Evolutionary conservation across 2,888 invertebrate genomes (phyloP), one percentile per base, ranked within the genome.

Genomic region (Brenthis daphne): DNA sequence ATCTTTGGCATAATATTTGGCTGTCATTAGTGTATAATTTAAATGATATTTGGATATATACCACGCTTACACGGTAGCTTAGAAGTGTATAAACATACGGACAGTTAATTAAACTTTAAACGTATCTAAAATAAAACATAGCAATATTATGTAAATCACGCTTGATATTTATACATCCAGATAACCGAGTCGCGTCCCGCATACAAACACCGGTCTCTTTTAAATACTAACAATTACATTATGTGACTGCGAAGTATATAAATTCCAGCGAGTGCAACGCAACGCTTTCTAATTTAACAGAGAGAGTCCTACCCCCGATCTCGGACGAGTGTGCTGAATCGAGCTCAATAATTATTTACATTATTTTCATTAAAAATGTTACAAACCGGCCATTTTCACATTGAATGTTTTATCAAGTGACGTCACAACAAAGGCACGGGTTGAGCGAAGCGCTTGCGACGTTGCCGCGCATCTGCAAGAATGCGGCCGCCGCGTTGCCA

Each of bases 401-500:
- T 11, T 82, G 74, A 80, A 82, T 82, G 77, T 83, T 83, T 85
- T 85, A 87, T 88, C 83, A 82, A 76, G 80, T 82, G 82, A 85
- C 86, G 86, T 86, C 87, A 86, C 79, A 63, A 84, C 87, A 85
- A 87, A 89, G 87, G 85, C 87, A 74, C 82, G 84, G 78, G 78
- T 73, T 74, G 80, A 72, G 67, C 73, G 75, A 73, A 80, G 82
- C 82, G 81, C 83, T 80, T 81, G 85, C 88, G 88, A 85, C 86
- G 88, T 88, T 88, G 90, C 88, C 88, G 80, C 77, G 74, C 78
- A 76, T 80, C 78, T 80, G 82, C 80, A 84, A 87, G 90, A 90
- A 90, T 90, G 90, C 88, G 89, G 84, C 80, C 87, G 88, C 82
- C 76, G 79, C 85, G 89, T 85, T 88, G 90, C 90, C 89, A 86